phyloP scores from a whole-genome alignment of 2,113 vertebrate species.

The Cololabis saira region DNA sequence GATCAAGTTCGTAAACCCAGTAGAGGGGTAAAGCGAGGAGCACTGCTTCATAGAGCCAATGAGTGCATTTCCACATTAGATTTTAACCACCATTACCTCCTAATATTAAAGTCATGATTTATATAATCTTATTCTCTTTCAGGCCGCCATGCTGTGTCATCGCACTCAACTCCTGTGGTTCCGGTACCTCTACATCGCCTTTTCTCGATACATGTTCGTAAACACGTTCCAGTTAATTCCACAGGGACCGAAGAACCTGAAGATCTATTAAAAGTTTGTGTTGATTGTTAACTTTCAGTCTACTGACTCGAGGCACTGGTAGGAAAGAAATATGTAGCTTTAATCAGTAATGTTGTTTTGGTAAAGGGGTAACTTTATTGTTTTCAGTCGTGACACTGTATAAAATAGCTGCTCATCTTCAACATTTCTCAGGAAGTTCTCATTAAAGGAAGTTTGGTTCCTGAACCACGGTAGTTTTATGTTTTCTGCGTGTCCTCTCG shows the following conservation, averaged over 20 bases:
- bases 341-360: neutral
- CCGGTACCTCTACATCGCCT: conserved; percentile 86
- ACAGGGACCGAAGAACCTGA: conserved; percentile 62
- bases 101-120: neutral
- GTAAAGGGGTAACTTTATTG: conserved; percentile 20
- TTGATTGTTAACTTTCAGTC: conserved; percentile 7
- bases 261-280: conserved; percentile 69
- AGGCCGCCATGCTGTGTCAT: conserved; percentile 93
- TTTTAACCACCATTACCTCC: too few relatives aligned
- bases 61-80: too few relatives aligned
- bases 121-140: conserved; percentile 1
- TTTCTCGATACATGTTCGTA: conserved; percentile 92
- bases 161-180: conserved; percentile 93
- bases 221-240: conserved; percentile 88
- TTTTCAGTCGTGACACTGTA: conserved; percentile 38
- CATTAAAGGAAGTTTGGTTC: conserved; percentile 29
- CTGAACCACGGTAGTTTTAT: conserved; percentile 4
- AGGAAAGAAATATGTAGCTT: neutral
- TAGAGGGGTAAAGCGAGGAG: too few relatives aligned
- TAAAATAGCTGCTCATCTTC: conserved; percentile 5
- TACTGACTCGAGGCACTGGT: neutral
- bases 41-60: too few relatives aligned
- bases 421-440: conserved; percentile 6
- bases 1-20: neutral
- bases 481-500: conserved; percentile 18